A percentile compares a stretch with the other conserved stretches of the same genome.
Conservation (phyloP, 2,888 invertebrate species). For the Asteroscopus sphinx region DNA sequence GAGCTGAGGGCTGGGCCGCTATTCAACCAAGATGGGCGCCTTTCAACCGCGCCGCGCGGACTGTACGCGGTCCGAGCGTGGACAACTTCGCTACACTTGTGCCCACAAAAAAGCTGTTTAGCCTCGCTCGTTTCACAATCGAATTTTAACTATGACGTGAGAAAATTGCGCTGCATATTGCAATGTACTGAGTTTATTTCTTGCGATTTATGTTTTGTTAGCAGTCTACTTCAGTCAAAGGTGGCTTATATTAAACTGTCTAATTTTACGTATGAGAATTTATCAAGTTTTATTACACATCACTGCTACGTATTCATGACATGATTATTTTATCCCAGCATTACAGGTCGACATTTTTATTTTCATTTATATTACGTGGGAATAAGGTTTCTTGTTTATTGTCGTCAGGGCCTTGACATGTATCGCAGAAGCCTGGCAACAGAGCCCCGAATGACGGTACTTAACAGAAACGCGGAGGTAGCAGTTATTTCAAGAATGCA, state of each 20-base stretch:
- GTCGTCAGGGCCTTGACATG: conserved; percentile 9
- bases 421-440: conserved; percentile 8
- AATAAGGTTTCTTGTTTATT: conserved; percentile 24
- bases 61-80: conserved; percentile 68
- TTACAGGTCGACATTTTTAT: conserved; percentile 8
- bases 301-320: conserved; percentile 6
- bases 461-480: conserved; percentile 30
- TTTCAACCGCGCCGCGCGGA: conserved; percentile 65
- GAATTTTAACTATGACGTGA: conserved; percentile 39
- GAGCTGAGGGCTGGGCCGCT: conserved; percentile 81
- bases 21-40: conserved; percentile 70
- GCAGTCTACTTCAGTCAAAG: not conserved
- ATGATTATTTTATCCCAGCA: conserved; percentile 8
- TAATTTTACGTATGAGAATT: not conserved
- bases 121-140: conserved; percentile 68
- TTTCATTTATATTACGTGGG: conserved; percentile 33
- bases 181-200: conserved; percentile 6
- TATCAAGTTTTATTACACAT: conserved; percentile 1
- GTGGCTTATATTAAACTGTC: not conserved
- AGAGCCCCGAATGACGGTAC: conserved; percentile 31
- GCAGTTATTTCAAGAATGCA: conserved; percentile 67
- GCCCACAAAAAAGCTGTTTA: conserved; percentile 64
- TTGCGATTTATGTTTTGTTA: not conserved
- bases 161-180: conserved; percentile 41
- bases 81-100: conserved; percentile 65